These are phyloP conservation scores for Aphrophora alni DNA, from an alignment of 2,888 invertebrate genomes.

Conservation along the genomic window DNA sequence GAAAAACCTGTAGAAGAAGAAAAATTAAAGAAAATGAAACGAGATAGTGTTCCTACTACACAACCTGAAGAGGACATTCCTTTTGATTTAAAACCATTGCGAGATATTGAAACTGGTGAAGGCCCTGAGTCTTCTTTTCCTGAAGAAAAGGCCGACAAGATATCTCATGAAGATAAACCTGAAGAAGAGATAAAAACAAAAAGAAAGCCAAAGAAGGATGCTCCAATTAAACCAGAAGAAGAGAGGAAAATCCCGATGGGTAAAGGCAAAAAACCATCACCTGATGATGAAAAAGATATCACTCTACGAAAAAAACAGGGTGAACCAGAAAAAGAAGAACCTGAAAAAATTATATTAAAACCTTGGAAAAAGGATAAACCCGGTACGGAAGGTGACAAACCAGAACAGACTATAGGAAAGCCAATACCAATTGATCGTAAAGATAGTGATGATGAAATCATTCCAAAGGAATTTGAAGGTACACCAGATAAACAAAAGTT, in stretches of 20 bases:
- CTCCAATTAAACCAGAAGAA: conserved; percentile 46
- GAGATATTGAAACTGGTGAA: conserved; percentile 49
- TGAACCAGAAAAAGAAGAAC: conserved; percentile 55
- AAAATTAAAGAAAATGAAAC: conserved; percentile 48
- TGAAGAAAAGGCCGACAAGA: conserved; percentile 48
- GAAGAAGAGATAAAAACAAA: conserved; percentile 42
- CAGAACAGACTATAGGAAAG: conserved; percentile 52
- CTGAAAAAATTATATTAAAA: conserved; percentile 55
- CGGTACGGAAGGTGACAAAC: conserved; percentile 52
- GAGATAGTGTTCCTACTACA: conserved; percentile 53
- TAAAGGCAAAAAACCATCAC: conserved; percentile 49
- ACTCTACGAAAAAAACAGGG: conserved; percentile 58
- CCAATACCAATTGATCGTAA: conserved; percentile 53
- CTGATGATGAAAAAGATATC: conserved; percentile 54
- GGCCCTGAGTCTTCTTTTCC: conserved; percentile 39
- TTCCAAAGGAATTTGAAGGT: conserved; percentile 47
- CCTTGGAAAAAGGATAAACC: conserved; percentile 55
- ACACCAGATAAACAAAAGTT: conserved; percentile 38
- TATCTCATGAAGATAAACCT: conserved; percentile 47
- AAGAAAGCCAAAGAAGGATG: conserved; percentile 46
- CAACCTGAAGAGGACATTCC: conserved; percentile 47
- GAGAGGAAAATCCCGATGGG: conserved; percentile 49
- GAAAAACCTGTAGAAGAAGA: conserved; percentile 55
- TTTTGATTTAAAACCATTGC: conserved; percentile 52
- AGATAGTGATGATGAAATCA: conserved; percentile 52